Evolutionary conservation across 2,888 invertebrate genomes (phyloP).

Genomic region (Cistogaster globosa): DNA sequence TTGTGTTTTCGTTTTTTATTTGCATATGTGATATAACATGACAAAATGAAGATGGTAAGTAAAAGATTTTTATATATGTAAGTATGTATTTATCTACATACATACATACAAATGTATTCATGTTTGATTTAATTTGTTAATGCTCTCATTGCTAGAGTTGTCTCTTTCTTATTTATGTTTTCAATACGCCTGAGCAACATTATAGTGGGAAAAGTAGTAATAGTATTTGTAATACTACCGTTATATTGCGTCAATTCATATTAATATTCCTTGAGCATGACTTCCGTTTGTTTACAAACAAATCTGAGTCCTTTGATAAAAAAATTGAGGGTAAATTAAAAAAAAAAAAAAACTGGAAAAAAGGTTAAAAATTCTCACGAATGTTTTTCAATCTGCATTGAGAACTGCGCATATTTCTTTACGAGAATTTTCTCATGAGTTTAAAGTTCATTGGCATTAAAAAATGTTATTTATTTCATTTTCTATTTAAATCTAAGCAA

Average conservation of each 20-base stretch:
- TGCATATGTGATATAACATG: neutral
- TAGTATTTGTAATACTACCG: slow-evolving; percentile 64
- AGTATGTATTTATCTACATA: neutral
- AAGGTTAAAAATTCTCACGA: slow-evolving; percentile 20
- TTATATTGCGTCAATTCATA: slow-evolving; percentile 43
- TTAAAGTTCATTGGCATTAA: slow-evolving; percentile 68
- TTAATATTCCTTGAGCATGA: slow-evolving; percentile 40
- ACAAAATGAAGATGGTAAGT: slow-evolving; percentile 65
- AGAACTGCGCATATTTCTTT: slow-evolving; percentile 21
- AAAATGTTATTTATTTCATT: slow-evolving; percentile 17
- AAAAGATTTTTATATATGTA: neutral
- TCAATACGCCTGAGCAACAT: slow-evolving; percentile 60
- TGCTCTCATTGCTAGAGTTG: slow-evolving; percentile 3
- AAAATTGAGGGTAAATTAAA: slow-evolving; percentile 49
- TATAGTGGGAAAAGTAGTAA: slow-evolving; percentile 61
- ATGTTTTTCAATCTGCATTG: slow-evolving; percentile 13
- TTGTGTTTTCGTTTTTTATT: neutral
- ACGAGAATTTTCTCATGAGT: slow-evolving; percentile 56
- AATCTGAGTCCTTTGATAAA: slow-evolving; percentile 43
- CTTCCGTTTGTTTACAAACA: slow-evolving; percentile 64
- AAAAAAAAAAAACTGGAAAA: slow-evolving; percentile 2
- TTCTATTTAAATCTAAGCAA: neutral
- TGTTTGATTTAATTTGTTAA: neutral
- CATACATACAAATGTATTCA: neutral
- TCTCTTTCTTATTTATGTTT: slow-evolving; percentile 36